Evolutionary conservation across 1,140 invertebrate genomes (phyloP).

Genomic region (Olivierus martensii): DNA sequence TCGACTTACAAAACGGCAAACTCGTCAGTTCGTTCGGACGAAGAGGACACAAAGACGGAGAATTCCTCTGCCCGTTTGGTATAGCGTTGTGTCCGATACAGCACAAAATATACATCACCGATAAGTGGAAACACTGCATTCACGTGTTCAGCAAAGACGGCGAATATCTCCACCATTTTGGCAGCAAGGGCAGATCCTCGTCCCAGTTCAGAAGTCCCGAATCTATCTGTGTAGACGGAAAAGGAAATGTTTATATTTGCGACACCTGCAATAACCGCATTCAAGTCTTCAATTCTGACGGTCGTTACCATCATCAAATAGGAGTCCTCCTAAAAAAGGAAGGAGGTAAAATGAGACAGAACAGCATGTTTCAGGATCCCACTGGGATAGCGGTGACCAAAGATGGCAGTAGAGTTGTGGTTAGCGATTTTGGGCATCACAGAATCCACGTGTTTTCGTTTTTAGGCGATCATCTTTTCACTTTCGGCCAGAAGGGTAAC

Average conservation of each 20-base stretch:
- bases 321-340: constrained; percentile 25
- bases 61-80: constrained; percentile 47
- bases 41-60: constrained; percentile 36
- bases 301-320: constrained; percentile 42
- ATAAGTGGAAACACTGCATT: constrained; percentile 60
- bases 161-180: constrained; percentile 42
- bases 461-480: constrained; percentile 44
- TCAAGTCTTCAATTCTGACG: constrained; percentile 89
- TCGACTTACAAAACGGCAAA: too few species aligned
- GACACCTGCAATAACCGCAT: constrained; percentile 92
- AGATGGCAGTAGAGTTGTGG: constrained; percentile 26
- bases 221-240: constrained; percentile 47
- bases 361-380: constrained; percentile 46
- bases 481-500: constrained; percentile 79
- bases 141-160: constrained; percentile 52
- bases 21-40: constrained; percentile 26
- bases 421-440: constrained; percentile 50
- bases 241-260: constrained; percentile 58
- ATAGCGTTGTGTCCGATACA: constrained; percentile 45
- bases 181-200: constrained; percentile 42
- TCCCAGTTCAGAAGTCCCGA: constrained; percentile 53
- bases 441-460: constrained; percentile 38
- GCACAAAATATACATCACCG: constrained; percentile 48
- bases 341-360: constrained; percentile 11
- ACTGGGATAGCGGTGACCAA: constrained; percentile 46